phyloP scores from a whole-genome alignment of 2,888 invertebrate species.

The Drosophila acutilabella region DNA sequence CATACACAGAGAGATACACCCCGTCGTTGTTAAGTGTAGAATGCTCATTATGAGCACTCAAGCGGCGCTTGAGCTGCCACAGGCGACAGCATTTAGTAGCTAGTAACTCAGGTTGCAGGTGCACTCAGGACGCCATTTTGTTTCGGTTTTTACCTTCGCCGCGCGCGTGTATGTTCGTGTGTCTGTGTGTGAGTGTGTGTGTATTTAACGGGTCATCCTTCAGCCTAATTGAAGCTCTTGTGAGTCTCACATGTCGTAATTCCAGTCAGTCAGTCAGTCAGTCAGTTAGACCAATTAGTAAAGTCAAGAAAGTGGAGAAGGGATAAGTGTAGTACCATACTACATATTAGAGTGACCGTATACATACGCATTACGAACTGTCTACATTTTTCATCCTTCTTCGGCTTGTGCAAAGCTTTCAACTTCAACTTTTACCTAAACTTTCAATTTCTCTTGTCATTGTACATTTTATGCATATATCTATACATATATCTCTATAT shows the following conservation, averaged over 20 bases:
- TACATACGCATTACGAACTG: slow-evolving; percentile 16
- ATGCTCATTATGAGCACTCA: slow-evolving; percentile 43
- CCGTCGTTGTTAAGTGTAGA: slow-evolving; percentile 18
- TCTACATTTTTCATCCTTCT: slow-evolving; percentile 29
- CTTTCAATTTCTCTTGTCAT: slow-evolving; percentile 52
- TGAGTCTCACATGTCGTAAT: slow-evolving; percentile 24
- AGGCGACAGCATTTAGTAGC: slow-evolving; percentile 43
- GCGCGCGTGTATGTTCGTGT: slow-evolving; percentile 5
- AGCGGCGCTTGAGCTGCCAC: slow-evolving; percentile 52
- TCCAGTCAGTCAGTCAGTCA: slow-evolving; percentile 18
- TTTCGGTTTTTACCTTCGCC: slow-evolving; percentile 13
- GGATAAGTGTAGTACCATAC: neutral
- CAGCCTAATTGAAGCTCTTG: slow-evolving; percentile 44
- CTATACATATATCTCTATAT: slow-evolving; percentile 38
- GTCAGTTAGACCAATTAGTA: slow-evolving; percentile 20
- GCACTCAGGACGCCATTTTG: slow-evolving; percentile 37
- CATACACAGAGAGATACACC: neutral
- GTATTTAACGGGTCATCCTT: slow-evolving; percentile 36
- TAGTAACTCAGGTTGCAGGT: slow-evolving; percentile 37
- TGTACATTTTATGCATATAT: slow-evolving; percentile 59
- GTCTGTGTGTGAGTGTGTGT: slow-evolving; percentile 23
- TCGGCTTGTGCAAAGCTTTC: slow-evolving; percentile 56
- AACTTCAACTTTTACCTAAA: slow-evolving; percentile 1
- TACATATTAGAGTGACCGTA: slow-evolving; percentile 28
- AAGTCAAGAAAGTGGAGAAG: neutral